Percentiles rank a stretch among this genome's conserved stretches.
These are phyloP conservation scores for Onychostoma macrolepis DNA, from an alignment of 2,113 vertebrate species.

Conservation along the genomic window DNA sequence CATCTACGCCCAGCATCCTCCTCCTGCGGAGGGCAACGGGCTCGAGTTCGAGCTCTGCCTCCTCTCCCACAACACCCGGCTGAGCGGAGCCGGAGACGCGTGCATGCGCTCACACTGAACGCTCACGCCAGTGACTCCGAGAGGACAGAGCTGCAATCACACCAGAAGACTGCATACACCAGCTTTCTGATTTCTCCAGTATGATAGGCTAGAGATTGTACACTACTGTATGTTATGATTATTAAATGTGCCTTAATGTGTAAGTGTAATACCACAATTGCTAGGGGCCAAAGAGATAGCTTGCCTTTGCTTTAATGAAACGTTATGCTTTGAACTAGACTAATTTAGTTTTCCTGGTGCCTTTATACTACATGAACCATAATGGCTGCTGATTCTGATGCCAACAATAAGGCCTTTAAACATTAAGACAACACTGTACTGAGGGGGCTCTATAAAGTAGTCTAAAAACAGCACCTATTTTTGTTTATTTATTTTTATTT, in stretches of 20 bases:
- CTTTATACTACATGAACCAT: not conserved
- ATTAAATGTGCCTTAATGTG: conserved; percentile 29
- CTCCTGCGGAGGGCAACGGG: not conserved
- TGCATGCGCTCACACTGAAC: not conserved
- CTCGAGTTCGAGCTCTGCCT: not conserved
- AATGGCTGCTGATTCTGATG: not conserved
- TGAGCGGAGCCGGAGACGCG: not conserved
- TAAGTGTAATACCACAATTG: not conserved
- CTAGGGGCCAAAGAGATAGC: conserved; percentile 9
- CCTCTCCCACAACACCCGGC: not conserved
- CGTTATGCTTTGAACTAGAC: not conserved
- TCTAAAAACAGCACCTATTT: not conserved
- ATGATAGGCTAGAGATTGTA: not conserved
- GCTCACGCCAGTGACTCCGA: conserved; percentile 7
- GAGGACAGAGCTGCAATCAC: not conserved
- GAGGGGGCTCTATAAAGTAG: not conserved
- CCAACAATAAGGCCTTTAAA: not conserved
- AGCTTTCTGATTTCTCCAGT: conserved; percentile 3
- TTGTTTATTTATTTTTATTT: not conserved
- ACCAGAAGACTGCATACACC: not conserved
- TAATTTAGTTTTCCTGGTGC: not conserved
- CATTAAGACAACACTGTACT: not conserved
- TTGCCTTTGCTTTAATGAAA: not conserved
- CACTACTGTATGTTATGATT: not conserved
- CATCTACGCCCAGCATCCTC: not conserved